phyloP scores from a whole-genome alignment of 2,113 vertebrate species.

The Montifringilla adamsi region DNA sequence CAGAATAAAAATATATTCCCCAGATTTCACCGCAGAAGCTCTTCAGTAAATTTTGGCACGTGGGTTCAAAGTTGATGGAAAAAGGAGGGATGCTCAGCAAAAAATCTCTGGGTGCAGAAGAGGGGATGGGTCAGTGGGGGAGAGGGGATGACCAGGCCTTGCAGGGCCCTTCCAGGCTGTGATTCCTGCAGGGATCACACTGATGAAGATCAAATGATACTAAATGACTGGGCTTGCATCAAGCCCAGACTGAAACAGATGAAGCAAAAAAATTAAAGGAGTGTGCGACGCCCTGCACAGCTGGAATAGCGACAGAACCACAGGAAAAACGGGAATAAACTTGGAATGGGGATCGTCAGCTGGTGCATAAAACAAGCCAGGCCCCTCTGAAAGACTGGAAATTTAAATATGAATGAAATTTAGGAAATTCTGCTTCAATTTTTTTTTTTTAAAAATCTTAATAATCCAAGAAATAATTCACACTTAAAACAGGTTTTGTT shows the following conservation, averaged over 20 bases:
- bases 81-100: neutral
- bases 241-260: neutral
- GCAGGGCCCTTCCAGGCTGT: neutral
- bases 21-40: neutral
- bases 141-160: neutral
- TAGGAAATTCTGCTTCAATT: neutral
- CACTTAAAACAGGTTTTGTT: neutral
- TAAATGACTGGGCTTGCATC: neutral
- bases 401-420: conserved; percentile 4
- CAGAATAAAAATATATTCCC: conserved; percentile 14
- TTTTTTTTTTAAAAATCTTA: neutral
- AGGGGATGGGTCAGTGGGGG: neutral
- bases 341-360: neutral
- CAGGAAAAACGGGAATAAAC: neutral
- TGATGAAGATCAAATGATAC: neutral
- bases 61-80: neutral
- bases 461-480: neutral
- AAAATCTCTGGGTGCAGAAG: neutral
- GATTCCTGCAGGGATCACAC: neutral
- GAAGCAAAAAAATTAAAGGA: neutral
- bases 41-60: neutral
- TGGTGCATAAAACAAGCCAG: neutral
- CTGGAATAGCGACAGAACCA: neutral
- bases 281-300: neutral
- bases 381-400: neutral